Percentiles rank a stretch among this genome's conserved stretches.
Evolutionary conservation across 92 coral and sea anemone species (phyloP).

Genomic region (Porites divaricata): DNA sequence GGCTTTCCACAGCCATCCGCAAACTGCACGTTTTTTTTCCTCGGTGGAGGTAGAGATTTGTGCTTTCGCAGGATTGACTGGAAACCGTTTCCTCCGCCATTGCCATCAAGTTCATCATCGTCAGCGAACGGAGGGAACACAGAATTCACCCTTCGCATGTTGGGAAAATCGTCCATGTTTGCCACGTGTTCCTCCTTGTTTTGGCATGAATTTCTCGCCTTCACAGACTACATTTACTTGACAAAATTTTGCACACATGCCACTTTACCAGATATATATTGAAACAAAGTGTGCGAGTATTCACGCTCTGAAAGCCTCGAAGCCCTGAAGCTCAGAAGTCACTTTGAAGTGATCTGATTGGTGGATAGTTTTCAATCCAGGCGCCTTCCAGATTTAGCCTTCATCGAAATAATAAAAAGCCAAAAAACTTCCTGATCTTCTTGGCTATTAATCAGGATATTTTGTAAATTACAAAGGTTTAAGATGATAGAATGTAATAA

Average conservation of each 20-base stretch:
- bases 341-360: slow-evolving; percentile 2
- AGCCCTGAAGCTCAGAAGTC: not conserved
- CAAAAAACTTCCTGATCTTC: too few species aligned
- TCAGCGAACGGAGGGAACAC: slow-evolving; percentile 44
- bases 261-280: not conserved
- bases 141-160: slow-evolving; percentile 35
- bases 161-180: slow-evolving; percentile 23
- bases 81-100: slow-evolving; percentile 62
- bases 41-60: slow-evolving; percentile 72
- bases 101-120: slow-evolving; percentile 35
- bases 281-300: not conserved
- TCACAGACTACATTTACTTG: not conserved
- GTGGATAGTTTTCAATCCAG: not conserved
- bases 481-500: too few species aligned
- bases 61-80: slow-evolving; percentile 90
- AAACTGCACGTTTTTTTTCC: slow-evolving; percentile 91
- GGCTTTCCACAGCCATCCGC: slow-evolving; percentile 97
- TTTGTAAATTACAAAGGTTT: too few species aligned
- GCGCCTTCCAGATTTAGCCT: not conserved
- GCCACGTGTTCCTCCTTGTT: not conserved
- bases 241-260: not conserved
- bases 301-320: slow-evolving; percentile 14
- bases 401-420: not conserved
- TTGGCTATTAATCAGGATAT: too few species aligned
- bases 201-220: not conserved